Conservation (phyloP, 2,888 invertebrate species). For the Chromoteleia sp. region DNA sequence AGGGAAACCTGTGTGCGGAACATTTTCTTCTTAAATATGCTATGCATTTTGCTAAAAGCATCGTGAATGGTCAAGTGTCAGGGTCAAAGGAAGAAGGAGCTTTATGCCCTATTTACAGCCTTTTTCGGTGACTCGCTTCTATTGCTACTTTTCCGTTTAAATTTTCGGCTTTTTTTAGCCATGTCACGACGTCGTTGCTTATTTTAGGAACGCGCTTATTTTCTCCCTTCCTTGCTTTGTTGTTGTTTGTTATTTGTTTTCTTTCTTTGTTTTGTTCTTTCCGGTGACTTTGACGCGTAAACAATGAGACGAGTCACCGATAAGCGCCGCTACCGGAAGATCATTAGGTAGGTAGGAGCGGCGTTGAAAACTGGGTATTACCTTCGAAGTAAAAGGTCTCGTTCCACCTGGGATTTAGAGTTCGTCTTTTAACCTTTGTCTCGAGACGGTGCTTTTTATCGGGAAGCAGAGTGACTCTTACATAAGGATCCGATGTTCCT, state of each 20-base stretch:
- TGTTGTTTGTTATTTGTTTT: not conserved
- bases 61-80: constrained; percentile 71
- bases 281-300: constrained; percentile 7
- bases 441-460: constrained; percentile 97
- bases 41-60: constrained; percentile 68
- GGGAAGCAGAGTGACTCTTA: constrained; percentile 94
- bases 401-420: constrained; percentile 96
- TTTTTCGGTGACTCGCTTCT: constrained; percentile 55
- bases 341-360: not conserved
- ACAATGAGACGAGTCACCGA: constrained; percentile 1
- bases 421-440: constrained; percentile 96
- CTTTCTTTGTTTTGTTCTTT: not conserved
- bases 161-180: constrained; percentile 32
- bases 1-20: constrained; percentile 88
- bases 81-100: constrained; percentile 63
- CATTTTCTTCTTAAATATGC: constrained; percentile 64
- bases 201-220: constrained; percentile 6
- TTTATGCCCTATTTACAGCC: constrained; percentile 49
- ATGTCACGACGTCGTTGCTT: constrained; percentile 11
- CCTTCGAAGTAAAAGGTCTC: constrained; percentile 97
- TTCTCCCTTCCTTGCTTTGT: not conserved
- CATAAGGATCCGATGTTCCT: constrained; percentile 96
- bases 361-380: constrained; percentile 72
- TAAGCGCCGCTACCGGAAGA: not conserved
- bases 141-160: constrained; percentile 45